Conservation (phyloP, 2,888 invertebrate species). For the Latrodectus elegans region DNA sequence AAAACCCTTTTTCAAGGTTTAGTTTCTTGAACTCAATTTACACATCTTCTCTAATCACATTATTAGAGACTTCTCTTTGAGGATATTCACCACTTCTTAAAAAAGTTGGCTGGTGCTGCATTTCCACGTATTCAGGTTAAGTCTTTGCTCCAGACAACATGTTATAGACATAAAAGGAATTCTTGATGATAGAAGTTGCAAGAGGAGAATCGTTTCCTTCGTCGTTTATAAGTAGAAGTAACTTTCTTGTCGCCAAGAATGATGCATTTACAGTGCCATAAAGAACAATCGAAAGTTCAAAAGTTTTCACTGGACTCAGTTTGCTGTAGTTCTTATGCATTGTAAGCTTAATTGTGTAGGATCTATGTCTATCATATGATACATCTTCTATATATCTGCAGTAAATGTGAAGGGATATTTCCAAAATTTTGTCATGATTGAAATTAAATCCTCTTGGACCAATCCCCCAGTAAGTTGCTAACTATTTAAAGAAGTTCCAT, state of each 20-base stretch:
- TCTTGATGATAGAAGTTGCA: neutral
- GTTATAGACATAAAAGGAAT: constrained; percentile 19
- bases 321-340: neutral
- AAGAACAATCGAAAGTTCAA: neutral
- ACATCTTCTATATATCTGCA: constrained; percentile 12
- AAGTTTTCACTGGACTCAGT: neutral
- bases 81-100: neutral
- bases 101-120: neutral
- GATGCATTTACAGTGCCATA: constrained; percentile 25
- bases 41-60: neutral
- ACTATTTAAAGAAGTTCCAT: neutral
- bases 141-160: neutral
- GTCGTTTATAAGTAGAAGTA: neutral
- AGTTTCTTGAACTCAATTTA: neutral
- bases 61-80: neutral
- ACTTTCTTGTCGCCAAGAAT: constrained; percentile 7
- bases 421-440: constrained; percentile 1
- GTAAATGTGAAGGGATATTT: constrained; percentile 14
- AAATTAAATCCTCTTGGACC: neutral
- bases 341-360: neutral
- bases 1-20: neutral
- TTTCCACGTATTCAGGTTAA: neutral
- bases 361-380: neutral
- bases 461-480: neutral
- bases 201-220: neutral